Base-by-base conservation (phyloP, 1,140 invertebrate species). In the Lepidostoma basale region DNA sequence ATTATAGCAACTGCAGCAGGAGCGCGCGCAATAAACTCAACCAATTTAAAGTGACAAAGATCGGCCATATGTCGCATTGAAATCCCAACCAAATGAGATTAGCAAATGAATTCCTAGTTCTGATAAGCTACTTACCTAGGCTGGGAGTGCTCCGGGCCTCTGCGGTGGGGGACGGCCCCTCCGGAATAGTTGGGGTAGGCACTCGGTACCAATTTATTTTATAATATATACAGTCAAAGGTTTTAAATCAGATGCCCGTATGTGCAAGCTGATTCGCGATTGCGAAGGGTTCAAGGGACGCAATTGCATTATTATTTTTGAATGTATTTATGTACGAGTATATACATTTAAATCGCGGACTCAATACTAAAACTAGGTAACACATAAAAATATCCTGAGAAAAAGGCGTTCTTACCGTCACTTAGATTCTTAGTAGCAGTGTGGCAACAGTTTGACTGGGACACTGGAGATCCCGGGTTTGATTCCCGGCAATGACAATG, bases 171-270 rank as follows among this genome's bases (percentile, higher is more conserved):
- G 23, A 25, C 12, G 42, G 22, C 12, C 3, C 10, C 18, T 20
- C 8, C 10, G 16, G 20, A 47, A 20, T 40, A 40, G 44, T 30
- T 33, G 26, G 30, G 36, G 56, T 42, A 42, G 23, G 36, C 16
- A 23, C 33, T 59, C 18, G 8, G 10, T 14, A 23, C 62, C 62
- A 65, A 65, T 65, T 65, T 65, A 65, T 54, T 65, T 65, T 56
- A 65, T 56, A 65, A 65, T 65, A 52, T 65, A 65, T 47, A 49
- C 40, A 18, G 42, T 30, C 42, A 49, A 52, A 33, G 62, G 45
- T 64, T 56, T 65, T 54, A 54, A 65, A 65, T 65, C 62, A 56
- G 26, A n/a, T 28, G n/a, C 49, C 60, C 12, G 25, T 9, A 22
- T 10, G 8, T 45, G n/a, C n/a, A n/a, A n/a, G n/a, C n/a, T n/a